Base-by-base conservation (phyloP, 2,888 invertebrate genomes). In the Eristalis tenax region DNA sequence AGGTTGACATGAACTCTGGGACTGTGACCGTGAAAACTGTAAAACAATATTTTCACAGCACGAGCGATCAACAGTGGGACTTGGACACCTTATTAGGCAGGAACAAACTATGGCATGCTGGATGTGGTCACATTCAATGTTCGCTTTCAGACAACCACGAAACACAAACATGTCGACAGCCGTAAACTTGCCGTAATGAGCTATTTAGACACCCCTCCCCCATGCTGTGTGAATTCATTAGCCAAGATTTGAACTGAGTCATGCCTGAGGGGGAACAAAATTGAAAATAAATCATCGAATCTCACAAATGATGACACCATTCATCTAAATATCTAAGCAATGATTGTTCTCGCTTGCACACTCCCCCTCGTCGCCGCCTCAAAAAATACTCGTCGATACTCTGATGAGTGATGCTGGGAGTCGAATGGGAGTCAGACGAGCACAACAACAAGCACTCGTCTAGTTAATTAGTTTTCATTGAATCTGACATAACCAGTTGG, bases 391-490 rank as follows among this genome's bases (percentile, higher is more conserved):
- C 43, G 43, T 0, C 18, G 50, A 38, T 38, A 13, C 38, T 26
- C 26, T 38, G 38, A 68, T 76, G 66, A 73, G 71, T 81, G 84
- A 50, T 81, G 85, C 74, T 85, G 77, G 50, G 61, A 85, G 73
- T 78, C 10, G 8, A 32, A 32, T 4, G 28, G 3, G 75, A n/a
- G 5, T 4, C n/a, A n/a, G n/a, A n/a, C 50, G 50, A 43, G 43
- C n/a, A 43, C 43, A 43, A 43, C 43, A 43, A 43, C 40, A n/a
- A 50, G 18, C 81, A 81, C 76, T 82, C 83, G 79, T 83, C 87
- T 87, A 64, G 87, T 87, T 87, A 87, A 87, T 87, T 78, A 87
- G 83, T 87, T 83, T 87, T 83, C 83, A 87, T 87, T 87, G 87
- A 87, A 87, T 87, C 79, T 87, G 82, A 83, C 83, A 83, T 87